phyloP scores from a whole-genome alignment of 2,888 invertebrate species.

The Harpalus rubripes region DNA sequence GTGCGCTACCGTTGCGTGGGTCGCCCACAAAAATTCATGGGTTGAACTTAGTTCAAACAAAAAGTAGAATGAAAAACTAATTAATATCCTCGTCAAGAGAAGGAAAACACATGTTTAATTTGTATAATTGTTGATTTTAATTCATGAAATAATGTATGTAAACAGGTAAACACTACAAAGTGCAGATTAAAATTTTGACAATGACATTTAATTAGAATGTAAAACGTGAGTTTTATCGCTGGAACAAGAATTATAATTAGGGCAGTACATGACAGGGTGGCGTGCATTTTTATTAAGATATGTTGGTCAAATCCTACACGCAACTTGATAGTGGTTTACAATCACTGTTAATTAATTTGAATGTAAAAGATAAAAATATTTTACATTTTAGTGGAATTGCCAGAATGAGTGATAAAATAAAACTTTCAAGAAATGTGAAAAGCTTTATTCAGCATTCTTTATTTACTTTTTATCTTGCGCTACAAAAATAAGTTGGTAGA shows the following conservation, averaged over 20 bases:
- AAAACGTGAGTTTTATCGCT: constrained; percentile 36
- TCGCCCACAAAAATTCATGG: too few species aligned
- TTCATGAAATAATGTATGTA: not conserved
- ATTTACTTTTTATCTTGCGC: too few species aligned
- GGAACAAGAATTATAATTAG: constrained; percentile 35
- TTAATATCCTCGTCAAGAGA: not conserved
- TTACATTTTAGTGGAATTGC: not conserved
- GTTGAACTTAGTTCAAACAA: too few species aligned
- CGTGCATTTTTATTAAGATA: constrained; percentile 43
- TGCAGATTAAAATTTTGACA: constrained; percentile 44
- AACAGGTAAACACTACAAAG: constrained; percentile 9
- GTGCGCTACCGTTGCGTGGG: too few species aligned
- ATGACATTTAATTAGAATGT: constrained; percentile 44
- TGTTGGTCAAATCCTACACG: constrained; percentile 36
- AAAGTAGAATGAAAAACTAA: too few species aligned
- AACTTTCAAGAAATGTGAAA: too few species aligned
- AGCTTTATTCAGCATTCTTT: too few species aligned
- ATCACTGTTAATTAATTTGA: constrained; percentile 33
- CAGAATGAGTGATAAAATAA: not conserved
- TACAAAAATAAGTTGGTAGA: too few species aligned
- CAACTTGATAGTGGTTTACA: constrained; percentile 4
- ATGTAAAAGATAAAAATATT: constrained; percentile 8
- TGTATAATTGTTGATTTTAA: not conserved
- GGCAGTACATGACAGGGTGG: constrained; percentile 13
- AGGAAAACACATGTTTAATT: not conserved